Evolutionary conservation across 2,888 invertebrate species (phyloP), one percentile per base, ranked within the genome.

Genomic region (Galeopsomyia nigrocyanea): DNA sequence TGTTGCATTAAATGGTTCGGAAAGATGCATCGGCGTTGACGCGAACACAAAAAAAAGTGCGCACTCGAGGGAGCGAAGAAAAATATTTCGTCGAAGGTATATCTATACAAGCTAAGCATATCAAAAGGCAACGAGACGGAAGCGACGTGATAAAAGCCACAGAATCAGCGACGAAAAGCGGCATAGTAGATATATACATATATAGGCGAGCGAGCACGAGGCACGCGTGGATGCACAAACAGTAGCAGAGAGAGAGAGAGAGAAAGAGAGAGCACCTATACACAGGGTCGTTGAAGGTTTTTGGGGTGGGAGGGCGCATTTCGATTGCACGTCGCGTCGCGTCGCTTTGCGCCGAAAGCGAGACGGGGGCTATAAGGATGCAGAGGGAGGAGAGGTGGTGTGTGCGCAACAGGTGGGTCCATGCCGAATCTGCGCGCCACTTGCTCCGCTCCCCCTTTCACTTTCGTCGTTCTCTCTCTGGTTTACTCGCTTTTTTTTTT

Each of bases 381-480:
- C 57, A 56, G 53, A 51, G 60, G 5, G 26, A 26, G 26, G 3
- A 26, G 26, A 3, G 39, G 39, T 39, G 39, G 39, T 10, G 39
- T 7, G 26, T 26, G 39, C 39, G 82, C 82, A 82, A 82, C 82
- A 82, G 82, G 82, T 82, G 80, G 81, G 73, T 79, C 79, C 78
- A 76, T 77, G 79, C 77, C 79, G 79, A 81, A 81, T 81, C 78
- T 77, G 77, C 78, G 77, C 78, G 68, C 51, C 68, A 60, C 55
- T 26, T 61, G 53, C 76, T 77, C 76, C 77, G 78, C 75, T 67
- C 71, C 73, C 71, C 71, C 75, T 75, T 75, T 21, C 39, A 7
- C 9, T 13, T 57, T 19, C 39, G 14, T 17, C 14, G 6, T 56
- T 19, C 31, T n/a, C 19, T 14, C 39, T 49, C 66, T 17, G 17